A percentile compares a stretch with the other conserved stretches of the same genome.
phyloP scores from a whole-genome alignment of 1,140 invertebrate species.

The Pachypeltis micranthus region DNA sequence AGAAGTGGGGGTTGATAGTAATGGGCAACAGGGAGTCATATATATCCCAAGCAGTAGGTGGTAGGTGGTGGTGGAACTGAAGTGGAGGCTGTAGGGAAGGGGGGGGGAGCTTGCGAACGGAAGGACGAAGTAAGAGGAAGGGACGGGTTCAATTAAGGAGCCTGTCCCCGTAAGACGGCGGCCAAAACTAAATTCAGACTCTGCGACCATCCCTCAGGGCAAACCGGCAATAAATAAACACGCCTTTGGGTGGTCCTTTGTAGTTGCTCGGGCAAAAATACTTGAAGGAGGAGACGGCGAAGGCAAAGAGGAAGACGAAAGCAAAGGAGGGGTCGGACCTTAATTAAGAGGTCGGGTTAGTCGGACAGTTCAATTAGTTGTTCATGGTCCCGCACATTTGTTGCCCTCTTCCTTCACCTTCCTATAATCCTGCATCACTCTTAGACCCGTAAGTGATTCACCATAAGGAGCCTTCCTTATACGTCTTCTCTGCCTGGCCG shows the following conservation, averaged over 20 bases:
- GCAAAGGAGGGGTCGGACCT: conserved; percentile 11
- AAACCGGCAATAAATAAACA: conserved; percentile 20
- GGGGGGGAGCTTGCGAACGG: too few species aligned
- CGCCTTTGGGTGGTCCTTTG: conserved; percentile 16
- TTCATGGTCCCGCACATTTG: conserved; percentile 16
- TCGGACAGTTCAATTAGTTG: conserved; percentile 19
- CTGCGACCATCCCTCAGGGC: conserved; percentile 15
- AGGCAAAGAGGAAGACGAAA: neutral
- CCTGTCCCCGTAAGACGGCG: conserved; percentile 17
- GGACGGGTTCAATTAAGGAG: conserved; percentile 16
- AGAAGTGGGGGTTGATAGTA: neutral
- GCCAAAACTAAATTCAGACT: conserved; percentile 19
- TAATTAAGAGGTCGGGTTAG: conserved; percentile 19
- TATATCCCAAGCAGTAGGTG: neutral
- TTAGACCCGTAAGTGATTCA: neutral
- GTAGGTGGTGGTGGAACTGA: too few species aligned
- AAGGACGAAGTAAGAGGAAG: neutral
- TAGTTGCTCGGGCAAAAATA: conserved; percentile 15
- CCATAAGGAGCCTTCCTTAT: neutral
- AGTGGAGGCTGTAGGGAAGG: too few species aligned
- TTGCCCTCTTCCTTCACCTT: conserved; percentile 5
- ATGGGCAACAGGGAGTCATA: neutral
- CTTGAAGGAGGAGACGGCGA: neutral
- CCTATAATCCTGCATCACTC: neutral
- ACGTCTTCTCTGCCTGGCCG: neutral